phyloP scores from a whole-genome alignment of 2,797 vertebrate species.

The Mus minutoides region DNA sequence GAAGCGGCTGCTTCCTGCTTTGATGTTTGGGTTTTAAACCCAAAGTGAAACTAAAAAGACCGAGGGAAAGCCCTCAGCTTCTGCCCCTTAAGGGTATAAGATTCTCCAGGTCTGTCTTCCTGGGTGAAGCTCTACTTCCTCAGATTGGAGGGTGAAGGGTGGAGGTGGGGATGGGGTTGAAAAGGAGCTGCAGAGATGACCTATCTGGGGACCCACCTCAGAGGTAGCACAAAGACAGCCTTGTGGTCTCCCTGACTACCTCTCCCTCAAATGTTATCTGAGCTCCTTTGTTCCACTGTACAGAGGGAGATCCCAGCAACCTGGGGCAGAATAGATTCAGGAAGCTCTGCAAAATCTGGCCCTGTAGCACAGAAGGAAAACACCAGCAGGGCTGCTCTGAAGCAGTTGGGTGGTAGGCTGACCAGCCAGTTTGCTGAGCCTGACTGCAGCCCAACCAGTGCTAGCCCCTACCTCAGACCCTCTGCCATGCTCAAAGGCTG shows the following conservation, averaged over 20 bases:
- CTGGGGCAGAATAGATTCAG: neutral
- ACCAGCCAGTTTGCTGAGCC: neutral
- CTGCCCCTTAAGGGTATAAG: neutral
- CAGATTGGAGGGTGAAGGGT: neutral
- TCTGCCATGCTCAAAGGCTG: neutral
- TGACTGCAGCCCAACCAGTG: neutral
- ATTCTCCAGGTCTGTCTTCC: conserved; percentile 9
- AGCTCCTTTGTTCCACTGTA: neutral
- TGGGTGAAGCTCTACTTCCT: conserved; percentile 20
- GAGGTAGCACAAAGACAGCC: conserved; percentile 15
- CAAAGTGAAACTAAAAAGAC: conserved; percentile 71
- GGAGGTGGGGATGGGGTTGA: neutral
- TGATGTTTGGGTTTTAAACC: conserved; percentile 72
- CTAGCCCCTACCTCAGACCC: neutral
- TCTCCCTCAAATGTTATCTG: neutral
- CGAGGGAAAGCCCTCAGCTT: conserved; percentile 12
- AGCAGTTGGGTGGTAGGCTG: neutral
- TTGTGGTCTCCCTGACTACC: conserved; percentile 23
- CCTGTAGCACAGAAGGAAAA: neutral
- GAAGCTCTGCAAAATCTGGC: neutral
- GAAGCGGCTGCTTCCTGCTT: conserved; percentile 70
- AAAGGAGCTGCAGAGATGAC: neutral
- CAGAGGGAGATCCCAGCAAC: neutral
- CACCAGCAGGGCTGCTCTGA: neutral
- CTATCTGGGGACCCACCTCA: neutral